Conservation (phyloP, 2,113 vertebrate species). For the Anarhynchus alexandrinus region DNA sequence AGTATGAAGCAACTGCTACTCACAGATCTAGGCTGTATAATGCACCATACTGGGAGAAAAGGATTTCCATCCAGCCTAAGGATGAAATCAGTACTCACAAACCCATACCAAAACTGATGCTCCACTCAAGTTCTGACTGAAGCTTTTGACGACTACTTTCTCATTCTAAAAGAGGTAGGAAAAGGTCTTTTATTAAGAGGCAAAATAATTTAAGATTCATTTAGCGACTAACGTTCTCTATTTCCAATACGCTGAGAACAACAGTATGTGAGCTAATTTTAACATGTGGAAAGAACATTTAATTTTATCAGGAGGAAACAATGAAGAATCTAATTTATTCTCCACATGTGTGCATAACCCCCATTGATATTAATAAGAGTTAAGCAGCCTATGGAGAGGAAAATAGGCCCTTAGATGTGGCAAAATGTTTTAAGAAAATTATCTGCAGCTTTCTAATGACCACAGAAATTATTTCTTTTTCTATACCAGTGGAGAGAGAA, state of each 20-base stretch:
- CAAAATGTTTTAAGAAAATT: conserved; percentile 56
- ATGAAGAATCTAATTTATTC: conserved; percentile 34
- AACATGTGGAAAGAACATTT: conserved; percentile 50
- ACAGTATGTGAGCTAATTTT: conserved; percentile 13
- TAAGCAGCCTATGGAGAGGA: conserved; percentile 54
- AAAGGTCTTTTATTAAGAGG: background rate
- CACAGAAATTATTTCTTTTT: conserved; percentile 14
- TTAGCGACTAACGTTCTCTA: background rate
- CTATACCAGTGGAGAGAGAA: background rate
- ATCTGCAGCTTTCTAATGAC: conserved; percentile 29
- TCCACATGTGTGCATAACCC: conserved; percentile 41
- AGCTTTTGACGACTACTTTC: background rate
- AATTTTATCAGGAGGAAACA: conserved; percentile 65
- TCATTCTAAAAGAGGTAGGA: background rate
- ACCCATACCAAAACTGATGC: background rate
- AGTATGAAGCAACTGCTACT: background rate
- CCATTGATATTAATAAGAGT: conserved; percentile 55
- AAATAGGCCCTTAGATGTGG: conserved; percentile 36
- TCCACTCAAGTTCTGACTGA: background rate
- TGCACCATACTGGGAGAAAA: background rate
- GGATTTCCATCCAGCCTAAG: background rate
- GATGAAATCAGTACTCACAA: background rate
- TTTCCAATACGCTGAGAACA: conserved; percentile 19
- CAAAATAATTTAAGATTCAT: background rate
- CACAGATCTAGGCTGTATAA: background rate